Base-by-base conservation (phyloP, 2,113 vertebrate genomes). In the Sebastes schlegelii region DNA sequence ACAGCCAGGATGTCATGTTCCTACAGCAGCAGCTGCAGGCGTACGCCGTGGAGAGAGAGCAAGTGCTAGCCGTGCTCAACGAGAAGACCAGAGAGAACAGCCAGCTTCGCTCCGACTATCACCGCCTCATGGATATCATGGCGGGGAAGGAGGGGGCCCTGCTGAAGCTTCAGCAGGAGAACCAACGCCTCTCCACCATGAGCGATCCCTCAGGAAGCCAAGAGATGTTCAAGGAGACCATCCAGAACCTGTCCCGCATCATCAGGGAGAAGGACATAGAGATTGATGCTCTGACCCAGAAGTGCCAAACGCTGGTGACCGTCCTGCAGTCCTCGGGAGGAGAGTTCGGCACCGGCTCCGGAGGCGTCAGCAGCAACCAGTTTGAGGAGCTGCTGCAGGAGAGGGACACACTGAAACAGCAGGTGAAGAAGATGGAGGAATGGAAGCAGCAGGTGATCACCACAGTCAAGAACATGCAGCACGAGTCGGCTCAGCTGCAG, bases 401-500 rank as follows among this genome's bases (percentile, higher is more conserved):
- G 65, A 94, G 98, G 0, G 97, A 99, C 92, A 96, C 95, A 1
- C 88, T 99, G 55, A 98, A 99, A 71, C 98, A 99, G 58, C 98
- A 99, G 84, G 97, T 99, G 34, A 99, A 99, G 94, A 99, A 99
- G 90, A 97, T 99, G 97, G 98, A 99, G 19, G 98, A 99, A 87
- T 99, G 98, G 98, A 99, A 99, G 79, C 97, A 98, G 69, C 98
- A 99, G 82, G 98, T 99, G 61, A 98, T 99, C 88, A 99, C 98
- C 10, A 99, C 98, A 0, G 97, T 99, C 5, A 97, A 97, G 86
- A 99, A 99, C 76, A 98, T 99, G 98, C 97, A 98, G n/a, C 98
- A 97, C 0, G 98, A 99, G 92, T 99, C 98, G 0, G 98, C 96
- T 13, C 97, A 99, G 83, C 96, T 99, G 42, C 97, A 99, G 19